Conservation (phyloP, 2,113 vertebrate species). For the Neogobius melanostomus region DNA sequence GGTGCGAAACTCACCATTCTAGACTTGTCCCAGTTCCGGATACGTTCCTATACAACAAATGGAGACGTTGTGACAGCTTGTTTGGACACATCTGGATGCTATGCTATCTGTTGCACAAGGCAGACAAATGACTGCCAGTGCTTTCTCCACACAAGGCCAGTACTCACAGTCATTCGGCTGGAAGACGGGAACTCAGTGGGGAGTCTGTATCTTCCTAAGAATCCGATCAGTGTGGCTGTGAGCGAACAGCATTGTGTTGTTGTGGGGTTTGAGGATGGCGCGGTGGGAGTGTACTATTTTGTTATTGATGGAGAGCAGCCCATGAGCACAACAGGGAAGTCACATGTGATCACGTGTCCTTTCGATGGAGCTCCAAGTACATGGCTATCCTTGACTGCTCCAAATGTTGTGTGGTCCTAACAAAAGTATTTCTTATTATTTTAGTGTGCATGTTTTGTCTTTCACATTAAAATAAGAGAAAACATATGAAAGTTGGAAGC, state of each 20-base stretch:
- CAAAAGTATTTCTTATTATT: not conserved
- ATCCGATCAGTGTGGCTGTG: slow-evolving; percentile 54
- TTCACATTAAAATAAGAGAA: too few relatives aligned
- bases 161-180: slow-evolving; percentile 67
- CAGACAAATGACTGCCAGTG: slow-evolving; percentile 45
- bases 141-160: slow-evolving; percentile 47
- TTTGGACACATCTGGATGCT: slow-evolving; percentile 64
- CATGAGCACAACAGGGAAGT: slow-evolving; percentile 5
- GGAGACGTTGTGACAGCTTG: slow-evolving; percentile 59
- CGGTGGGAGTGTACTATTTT: slow-evolving; percentile 74
- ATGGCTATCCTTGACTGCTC: slow-evolving; percentile 45
- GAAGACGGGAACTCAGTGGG: slow-evolving; percentile 68
- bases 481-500: too few relatives aligned
- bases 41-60: slow-evolving; percentile 63
- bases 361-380: slow-evolving; percentile 41
- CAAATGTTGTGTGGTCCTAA: slow-evolving; percentile 62
- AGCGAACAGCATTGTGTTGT: slow-evolving; percentile 60
- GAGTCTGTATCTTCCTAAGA: slow-evolving; percentile 62
- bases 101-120: slow-evolving; percentile 39
- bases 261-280: slow-evolving; percentile 80
- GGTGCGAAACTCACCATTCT: slow-evolving; percentile 64
- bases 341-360: slow-evolving; percentile 28
- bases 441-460: not conserved
- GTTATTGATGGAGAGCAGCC: slow-evolving; percentile 7
- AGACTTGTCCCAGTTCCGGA: slow-evolving; percentile 58